Evolutionary conservation across 2,888 invertebrate genomes (phyloP).

Genomic region (Vannuccia rotundouncinata): DNA sequence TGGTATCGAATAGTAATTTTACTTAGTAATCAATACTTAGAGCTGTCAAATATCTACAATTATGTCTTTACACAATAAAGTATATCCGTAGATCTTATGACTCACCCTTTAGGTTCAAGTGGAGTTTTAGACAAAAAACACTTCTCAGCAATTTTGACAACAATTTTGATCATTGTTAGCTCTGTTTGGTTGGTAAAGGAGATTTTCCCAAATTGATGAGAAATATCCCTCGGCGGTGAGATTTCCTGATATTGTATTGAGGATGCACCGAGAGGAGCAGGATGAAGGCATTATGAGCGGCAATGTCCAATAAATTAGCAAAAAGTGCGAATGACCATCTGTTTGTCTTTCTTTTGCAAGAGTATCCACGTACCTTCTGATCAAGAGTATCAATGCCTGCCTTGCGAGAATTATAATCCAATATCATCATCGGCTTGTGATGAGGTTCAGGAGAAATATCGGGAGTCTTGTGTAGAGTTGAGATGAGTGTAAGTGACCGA

Average conservation of each 20-base stretch:
- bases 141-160: too few relatives aligned
- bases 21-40: too few relatives aligned
- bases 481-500: constrained; percentile 1
- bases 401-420: constrained; percentile 19
- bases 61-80: too few relatives aligned
- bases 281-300: constrained; percentile 14
- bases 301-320: constrained; percentile 12
- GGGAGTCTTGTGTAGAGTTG: constrained; percentile 1
- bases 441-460: constrained; percentile 12
- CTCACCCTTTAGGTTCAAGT: too few relatives aligned
- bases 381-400: constrained; percentile 23
- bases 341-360: constrained; percentile 32
- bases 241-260: constrained; percentile 3
- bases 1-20: too few relatives aligned
- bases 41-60: too few relatives aligned
- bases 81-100: too few relatives aligned
- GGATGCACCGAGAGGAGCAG: constrained; percentile 12
- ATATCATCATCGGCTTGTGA: constrained; percentile 3
- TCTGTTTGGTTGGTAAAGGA: constrained; percentile 21
- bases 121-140: too few relatives aligned
- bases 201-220: constrained; percentile 15
- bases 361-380: constrained; percentile 3
- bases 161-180: neutral
- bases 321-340: constrained; percentile 14
- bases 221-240: neutral